Evolutionary conservation across 1,140 invertebrate species (phyloP).

Genomic region (Drosophila obscura): DNA sequence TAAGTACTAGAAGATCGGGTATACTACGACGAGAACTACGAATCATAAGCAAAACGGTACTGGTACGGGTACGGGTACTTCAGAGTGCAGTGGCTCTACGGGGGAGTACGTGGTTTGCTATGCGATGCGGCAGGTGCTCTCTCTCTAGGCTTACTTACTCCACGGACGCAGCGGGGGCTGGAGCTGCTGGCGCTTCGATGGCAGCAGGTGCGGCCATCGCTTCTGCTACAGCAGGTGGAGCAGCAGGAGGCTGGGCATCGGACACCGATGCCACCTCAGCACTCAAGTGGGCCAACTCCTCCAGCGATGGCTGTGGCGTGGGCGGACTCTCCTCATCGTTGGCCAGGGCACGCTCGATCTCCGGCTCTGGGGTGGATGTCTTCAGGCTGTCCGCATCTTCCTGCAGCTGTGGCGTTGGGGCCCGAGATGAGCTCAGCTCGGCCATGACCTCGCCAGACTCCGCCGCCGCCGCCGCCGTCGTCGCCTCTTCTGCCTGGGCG

Average conservation of each 20-base stretch:
- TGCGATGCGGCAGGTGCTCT: slow-evolving; percentile 47
- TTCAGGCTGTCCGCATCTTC: slow-evolving; percentile 73
- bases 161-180: slow-evolving; percentile 35
- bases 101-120: slow-evolving; percentile 11
- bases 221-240: background rate
- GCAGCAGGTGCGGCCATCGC: slow-evolving; percentile 8
- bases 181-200: slow-evolving; percentile 18
- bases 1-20: slow-evolving; percentile 8
- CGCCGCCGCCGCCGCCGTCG: background rate
- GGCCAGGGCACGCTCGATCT: slow-evolving; percentile 76
- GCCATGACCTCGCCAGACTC: background rate
- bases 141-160: slow-evolving; percentile 55
- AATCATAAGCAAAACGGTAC: slow-evolving; percentile 44
- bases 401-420: slow-evolving; percentile 54
- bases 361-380: slow-evolving; percentile 79
- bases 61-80: slow-evolving; percentile 44
- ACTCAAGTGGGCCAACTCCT: slow-evolving; percentile 67
- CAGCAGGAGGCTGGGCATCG: no score
- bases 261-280: slow-evolving; percentile 21
- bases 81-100: slow-evolving; percentile 47
- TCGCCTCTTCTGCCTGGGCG: background rate
- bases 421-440: slow-evolving; percentile 47
- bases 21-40: slow-evolving; percentile 32
- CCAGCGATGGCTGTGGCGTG: slow-evolving; percentile 75
- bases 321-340: slow-evolving; percentile 71